A percentile compares a stretch with the other conserved stretches of the same genome.
These are phyloP conservation scores for Porites lutea DNA, from an alignment of 64 coral and sea anemone species.

Conservation along the genomic window DNA sequence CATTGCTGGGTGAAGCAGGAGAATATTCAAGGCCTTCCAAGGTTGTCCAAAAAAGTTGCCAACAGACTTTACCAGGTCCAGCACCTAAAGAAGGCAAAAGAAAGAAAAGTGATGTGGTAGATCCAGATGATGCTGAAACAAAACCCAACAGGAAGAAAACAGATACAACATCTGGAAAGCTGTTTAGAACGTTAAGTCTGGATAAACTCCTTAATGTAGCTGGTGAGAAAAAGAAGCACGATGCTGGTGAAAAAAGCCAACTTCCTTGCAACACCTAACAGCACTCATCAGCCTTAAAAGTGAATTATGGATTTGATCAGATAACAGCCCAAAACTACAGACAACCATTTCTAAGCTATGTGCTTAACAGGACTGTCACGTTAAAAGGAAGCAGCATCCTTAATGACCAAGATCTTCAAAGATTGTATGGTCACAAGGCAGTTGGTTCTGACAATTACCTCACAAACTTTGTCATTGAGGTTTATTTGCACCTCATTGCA, in stretches of 20 bases:
- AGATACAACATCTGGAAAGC: not conserved
- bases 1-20: not conserved
- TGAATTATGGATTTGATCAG: constrained; percentile 4
- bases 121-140: not conserved
- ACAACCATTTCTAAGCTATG: constrained; percentile 35
- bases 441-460: constrained; percentile 2
- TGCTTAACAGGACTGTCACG: constrained; percentile 37
- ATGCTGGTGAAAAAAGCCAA: constrained; percentile 17
- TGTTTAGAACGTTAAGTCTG: not conserved
- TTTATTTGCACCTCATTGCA: not conserved
- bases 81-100: not conserved
- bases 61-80: not conserved
- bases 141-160: constrained; percentile 9
- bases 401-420: constrained; percentile 44
- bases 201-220: not conserved
- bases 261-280: not conserved
- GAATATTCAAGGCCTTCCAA: not conserved
- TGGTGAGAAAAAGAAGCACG: not conserved
- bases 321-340: constrained; percentile 40
- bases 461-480: not conserved
- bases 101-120: not conserved
- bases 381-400: constrained; percentile 43
- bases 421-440: constrained; percentile 15
- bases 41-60: not conserved
- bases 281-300: not conserved